These are phyloP conservation scores for Liparis tanakae DNA, from an alignment of 2,797 vertebrate genomes.

Conservation along the genomic window DNA sequence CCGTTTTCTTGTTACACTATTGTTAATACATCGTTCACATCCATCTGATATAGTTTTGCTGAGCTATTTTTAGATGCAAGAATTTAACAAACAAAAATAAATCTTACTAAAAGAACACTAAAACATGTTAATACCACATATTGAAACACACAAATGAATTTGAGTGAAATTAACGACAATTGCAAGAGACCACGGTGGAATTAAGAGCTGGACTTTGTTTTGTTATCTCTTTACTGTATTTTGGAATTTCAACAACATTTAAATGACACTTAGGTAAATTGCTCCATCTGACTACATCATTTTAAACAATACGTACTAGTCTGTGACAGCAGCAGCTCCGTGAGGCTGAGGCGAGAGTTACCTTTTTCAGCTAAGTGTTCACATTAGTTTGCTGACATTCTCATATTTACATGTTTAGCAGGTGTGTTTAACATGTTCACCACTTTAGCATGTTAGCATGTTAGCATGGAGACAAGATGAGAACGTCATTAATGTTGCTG, in stretches of 20 bases:
- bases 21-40: constrained; percentile 25
- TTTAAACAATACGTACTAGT: not conserved
- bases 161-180: not conserved
- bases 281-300: not conserved
- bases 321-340: not conserved
- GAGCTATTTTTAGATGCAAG: constrained; percentile 4
- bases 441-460: no score
- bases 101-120: not conserved
- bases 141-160: not conserved
- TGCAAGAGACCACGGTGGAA: not conserved
- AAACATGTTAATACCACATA: not conserved
- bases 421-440: no score
- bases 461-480: no score
- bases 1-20: constrained; percentile 24
- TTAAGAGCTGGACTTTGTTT: not conserved
- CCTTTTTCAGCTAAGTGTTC: not conserved
- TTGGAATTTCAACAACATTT: not conserved
- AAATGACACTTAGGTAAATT: not conserved
- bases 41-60: constrained; percentile 36
- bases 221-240: not conserved
- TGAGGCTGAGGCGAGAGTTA: no score
- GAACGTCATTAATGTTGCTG: no score
- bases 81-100: not conserved
- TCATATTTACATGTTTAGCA: not conserved
- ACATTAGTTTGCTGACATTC: not conserved